Base-by-base conservation (phyloP, 2,797 vertebrate species). In the Euphonia xanthogaster region DNA sequence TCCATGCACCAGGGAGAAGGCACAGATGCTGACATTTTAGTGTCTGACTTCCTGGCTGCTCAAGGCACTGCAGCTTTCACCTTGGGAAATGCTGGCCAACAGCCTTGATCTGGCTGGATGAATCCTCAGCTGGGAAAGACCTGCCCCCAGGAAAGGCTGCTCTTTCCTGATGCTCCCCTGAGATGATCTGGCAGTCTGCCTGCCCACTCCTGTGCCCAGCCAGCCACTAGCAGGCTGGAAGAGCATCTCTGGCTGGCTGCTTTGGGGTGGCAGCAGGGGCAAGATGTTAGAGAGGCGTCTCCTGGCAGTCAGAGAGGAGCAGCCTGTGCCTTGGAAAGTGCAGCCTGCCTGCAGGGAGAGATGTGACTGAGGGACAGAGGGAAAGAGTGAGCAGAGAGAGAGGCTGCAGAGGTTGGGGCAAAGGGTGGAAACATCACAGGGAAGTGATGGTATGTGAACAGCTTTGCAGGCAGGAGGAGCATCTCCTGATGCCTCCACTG, bases 281-380 rank as follows among this genome's bases (percentile, higher is more conserved):
- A 72, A 80, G 68, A 22, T 27, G 14, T 12, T 6, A 65, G 48
- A 88, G 55, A 60, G 31, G 37, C 35, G 54, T 45, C 72, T 87
- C 50, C 72, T 61, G 89, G 68, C 83, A 47, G 78, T 22, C 42
- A 7, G 58, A 63, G 54, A 42, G 58, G 66, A 61, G 40, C 61
- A 75, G 39, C 19, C 55, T 5, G 6, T 45, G 75, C 76, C 61
- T 24, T 27, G 30, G 85, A 47, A 86, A 90, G 40, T 3, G 39
- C 66, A 76, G 75, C 39, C 44, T 51, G 60, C 2, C 2, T 23
- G 39, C 3, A 7, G 45, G 40, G 27, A 81, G 48, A 61, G 21
- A 51, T 0, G 0, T 14, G 63, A 24, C 28, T 5, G 31, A 31
- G 21, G 61, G 68, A n/a, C 0, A 1, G 45, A 55, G 22, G 28